phyloP scores from a whole-genome alignment of 1,140 invertebrate species.

The Hirudo medicinalis region DNA sequence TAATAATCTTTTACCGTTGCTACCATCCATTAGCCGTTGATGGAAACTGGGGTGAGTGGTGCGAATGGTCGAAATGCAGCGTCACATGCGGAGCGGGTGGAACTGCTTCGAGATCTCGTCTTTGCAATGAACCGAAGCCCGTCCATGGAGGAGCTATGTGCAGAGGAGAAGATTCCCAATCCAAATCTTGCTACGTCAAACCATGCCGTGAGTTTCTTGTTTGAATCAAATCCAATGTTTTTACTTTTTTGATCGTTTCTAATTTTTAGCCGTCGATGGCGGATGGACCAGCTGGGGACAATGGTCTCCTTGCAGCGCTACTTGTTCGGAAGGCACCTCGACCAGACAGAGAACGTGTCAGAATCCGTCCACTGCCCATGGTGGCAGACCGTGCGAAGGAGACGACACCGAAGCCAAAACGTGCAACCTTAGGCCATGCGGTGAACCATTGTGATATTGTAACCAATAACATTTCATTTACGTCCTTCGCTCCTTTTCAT shows the following conservation, averaged over 20 bases:
- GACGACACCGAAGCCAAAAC: neutral
- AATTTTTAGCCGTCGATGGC: slow-evolving; percentile 18
- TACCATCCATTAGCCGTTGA: slow-evolving; percentile 25
- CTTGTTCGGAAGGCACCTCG: slow-evolving; percentile 11
- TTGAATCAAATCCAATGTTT: neutral
- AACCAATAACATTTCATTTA: no score
- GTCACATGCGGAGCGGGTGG: slow-evolving; percentile 57
- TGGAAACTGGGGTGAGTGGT: slow-evolving; percentile 39
- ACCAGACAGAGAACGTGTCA: slow-evolving; percentile 24
- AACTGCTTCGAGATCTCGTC: neutral
- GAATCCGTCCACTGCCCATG: slow-evolving; percentile 50
- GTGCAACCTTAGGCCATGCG: neutral
- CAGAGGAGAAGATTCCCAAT: slow-evolving; percentile 16
- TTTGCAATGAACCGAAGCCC: slow-evolving; percentile 13
- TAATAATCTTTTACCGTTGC: no score
- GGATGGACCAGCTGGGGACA: slow-evolving; percentile 17
- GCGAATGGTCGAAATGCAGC: slow-evolving; percentile 73
- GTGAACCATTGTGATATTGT: neutral
- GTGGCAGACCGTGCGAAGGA: slow-evolving; percentile 49
- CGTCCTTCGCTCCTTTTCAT: no score
- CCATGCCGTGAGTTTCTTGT: slow-evolving; percentile 8
- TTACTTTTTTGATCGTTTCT: slow-evolving; percentile 1
- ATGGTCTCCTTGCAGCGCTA: slow-evolving; percentile 12
- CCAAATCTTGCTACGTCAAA: slow-evolving; percentile 8
- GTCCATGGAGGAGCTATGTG: slow-evolving; percentile 16